Base-by-base conservation (phyloP, 2,888 invertebrate species). In the Latrodectus hesperus region DNA sequence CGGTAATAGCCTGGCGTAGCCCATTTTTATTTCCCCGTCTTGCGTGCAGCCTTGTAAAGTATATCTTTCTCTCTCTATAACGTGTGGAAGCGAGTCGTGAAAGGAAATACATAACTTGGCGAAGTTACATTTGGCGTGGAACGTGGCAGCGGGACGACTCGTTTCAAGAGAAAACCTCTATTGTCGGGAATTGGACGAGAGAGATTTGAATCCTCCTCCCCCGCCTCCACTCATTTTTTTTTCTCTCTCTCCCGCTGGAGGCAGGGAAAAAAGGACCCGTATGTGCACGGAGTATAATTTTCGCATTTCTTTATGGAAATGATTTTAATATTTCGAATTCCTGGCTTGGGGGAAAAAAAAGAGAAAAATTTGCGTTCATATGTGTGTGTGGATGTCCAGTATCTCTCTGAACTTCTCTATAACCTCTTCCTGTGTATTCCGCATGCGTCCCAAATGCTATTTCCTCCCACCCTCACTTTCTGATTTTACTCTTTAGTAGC, bases 261-360 rank as follows among this genome's bases (percentile, higher is more conserved):
- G 60, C 64, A 38, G 22, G 6, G 9, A 55, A 75, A 75, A 68
- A 71, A 79, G 64, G 60, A 64, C 74, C 53, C 73, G 53, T 38
- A 38, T 74, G 80, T 52, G 70, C 73, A 64, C 65, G 38, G n/a
- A 77, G 86, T 81, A 87, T 87, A 87, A 87, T 87, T 87, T 87
- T 87, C 81, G 77, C 86, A 87, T 87, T 87, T 81, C 81, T 87
- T 72, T 75, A 76, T 80, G 80, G 86, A 86, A 86, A 86, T 86
- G 76, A 87, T 87, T 87, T 87, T 87, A 87, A 87, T 87, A 81
- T 87, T 87, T 73, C 67, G 76, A 72, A 73, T 77, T 72, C 73
- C 70, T 75, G 74, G 38, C 38, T 22, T 22, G 22, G 38, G 38
- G 38, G 5, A 38, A 38, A 38, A 38, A 38, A 38, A 38, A 38